Conservation (phyloP, 1,140 invertebrate species). For the Sogatella furcifera region DNA sequence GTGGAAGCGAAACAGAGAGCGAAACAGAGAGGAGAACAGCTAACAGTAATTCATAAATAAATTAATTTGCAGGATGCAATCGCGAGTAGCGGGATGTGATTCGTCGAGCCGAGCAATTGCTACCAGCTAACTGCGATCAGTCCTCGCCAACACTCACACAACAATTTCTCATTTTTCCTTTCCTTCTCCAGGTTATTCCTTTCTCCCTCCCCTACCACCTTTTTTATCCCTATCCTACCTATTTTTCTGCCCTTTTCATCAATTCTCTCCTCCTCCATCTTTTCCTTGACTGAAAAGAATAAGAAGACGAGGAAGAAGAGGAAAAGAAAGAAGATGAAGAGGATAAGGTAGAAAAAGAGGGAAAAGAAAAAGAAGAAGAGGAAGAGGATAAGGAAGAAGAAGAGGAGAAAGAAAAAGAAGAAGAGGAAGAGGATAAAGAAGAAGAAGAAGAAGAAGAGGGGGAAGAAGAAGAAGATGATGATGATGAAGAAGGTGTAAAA, state of each 20-base stretch:
- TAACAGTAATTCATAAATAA: slow-evolving; percentile 13
- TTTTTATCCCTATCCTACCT: no score
- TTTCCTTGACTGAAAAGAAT: not conserved
- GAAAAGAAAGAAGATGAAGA: not conserved
- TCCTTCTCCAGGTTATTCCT: no score
- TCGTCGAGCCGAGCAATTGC: not conserved
- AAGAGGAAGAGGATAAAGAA: not conserved
- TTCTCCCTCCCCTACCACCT: no score
- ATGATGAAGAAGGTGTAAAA: not conserved
- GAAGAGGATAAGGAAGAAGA: not conserved
- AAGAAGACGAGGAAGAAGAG: not conserved
- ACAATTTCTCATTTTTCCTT: no score
- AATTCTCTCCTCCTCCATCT: no score
- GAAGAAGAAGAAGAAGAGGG: no score
- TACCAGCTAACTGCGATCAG: not conserved
- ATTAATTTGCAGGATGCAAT: slow-evolving; percentile 11
- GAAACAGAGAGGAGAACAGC: not conserved
- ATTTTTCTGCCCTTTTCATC: no score
- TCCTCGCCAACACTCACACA: not conserved
- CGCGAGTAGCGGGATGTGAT: not conserved
- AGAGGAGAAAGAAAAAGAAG: not conserved
- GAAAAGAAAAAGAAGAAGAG: not conserved
- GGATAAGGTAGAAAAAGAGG: not conserved
- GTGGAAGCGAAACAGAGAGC: not conserved
- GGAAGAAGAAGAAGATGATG: not conserved